Percentiles rank a stretch among this genome's conserved stretches.
These are phyloP conservation scores for Protophormia terraenovae DNA, from an alignment of 2,888 invertebrate species.

Conservation along the genomic window DNA sequence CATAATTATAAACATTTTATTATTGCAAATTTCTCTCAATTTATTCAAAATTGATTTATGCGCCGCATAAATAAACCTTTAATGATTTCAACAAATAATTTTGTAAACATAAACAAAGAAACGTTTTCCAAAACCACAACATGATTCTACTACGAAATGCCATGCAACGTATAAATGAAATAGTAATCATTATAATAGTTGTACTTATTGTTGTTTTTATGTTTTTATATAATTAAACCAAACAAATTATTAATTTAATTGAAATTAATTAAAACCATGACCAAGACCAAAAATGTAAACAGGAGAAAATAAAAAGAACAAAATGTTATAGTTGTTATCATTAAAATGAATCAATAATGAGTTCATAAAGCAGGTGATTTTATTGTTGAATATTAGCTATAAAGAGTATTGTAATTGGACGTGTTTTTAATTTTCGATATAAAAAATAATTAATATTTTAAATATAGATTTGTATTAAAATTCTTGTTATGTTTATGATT, in stretches of 20 bases:
- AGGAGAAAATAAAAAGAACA: neutral
- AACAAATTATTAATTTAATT: slow-evolving; percentile 45
- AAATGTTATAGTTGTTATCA: neutral
- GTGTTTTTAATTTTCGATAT: no score
- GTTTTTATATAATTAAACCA: slow-evolving; percentile 18
- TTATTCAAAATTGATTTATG: neutral
- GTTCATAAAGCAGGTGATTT: neutral
- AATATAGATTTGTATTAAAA: no score
- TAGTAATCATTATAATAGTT: slow-evolving; percentile 24
- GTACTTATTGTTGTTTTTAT: neutral
- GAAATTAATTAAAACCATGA: slow-evolving; percentile 33
- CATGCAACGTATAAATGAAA: slow-evolving; percentile 4
- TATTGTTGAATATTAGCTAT: neutral
- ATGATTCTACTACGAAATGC: neutral
- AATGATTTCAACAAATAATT: slow-evolving; percentile 9
- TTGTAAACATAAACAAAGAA: slow-evolving; percentile 2
- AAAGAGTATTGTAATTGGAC: no score
- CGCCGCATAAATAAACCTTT: slow-evolving; percentile 1
- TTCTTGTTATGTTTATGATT: no score
- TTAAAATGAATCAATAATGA: neutral
- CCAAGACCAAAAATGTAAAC: neutral
- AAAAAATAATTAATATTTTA: no score
- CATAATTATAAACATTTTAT: neutral
- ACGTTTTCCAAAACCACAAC: slow-evolving; percentile 4
- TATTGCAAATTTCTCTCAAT: neutral